Base-by-base conservation (phyloP, 2,888 invertebrate species). In the Erpobdella octoculata region DNA sequence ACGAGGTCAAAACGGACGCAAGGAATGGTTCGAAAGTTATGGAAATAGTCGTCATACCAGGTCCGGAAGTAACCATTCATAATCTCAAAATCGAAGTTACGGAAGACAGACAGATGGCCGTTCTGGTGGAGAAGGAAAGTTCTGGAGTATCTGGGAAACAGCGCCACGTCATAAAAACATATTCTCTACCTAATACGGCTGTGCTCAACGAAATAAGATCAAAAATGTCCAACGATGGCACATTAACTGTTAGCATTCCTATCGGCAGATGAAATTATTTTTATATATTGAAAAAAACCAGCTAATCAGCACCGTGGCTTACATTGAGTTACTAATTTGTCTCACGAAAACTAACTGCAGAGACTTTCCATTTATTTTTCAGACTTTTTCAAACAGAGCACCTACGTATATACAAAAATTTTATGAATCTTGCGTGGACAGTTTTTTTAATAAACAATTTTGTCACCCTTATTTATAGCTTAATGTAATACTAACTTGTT, bases 41-140 rank as follows among this genome's bases (percentile, higher is more conserved):
- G 46, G 76, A 76, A 72, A 75, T 76, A 37, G 65, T 76, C 15
- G 76, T 76, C 12, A 76, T 74, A 53, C 70, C 76, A 6, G 76
- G 75, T 6, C 37, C 70, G n/a, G 74, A 72, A 8, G 38, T 73
- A 61, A 68, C 65, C 28, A 66, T 73, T 4, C 53, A 66, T 18
- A 74, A 76, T 15, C 64, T 76, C n/a, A 62, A 72, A 58, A 73
- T 76, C 12, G 73, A 71, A 46, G 73, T 76, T 5, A 67, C 70
- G n/a, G 74, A 75, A 5, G 74, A 76, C 8, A 69, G 59, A 25
- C 46, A 73, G 59, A 48, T 76, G 65, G 36, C 72, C 21, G 71
- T 76, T 9, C 59, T 36, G 31, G 75, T 74, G 28, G 73, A 74
- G n/a, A 73, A 41, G 33, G n/a, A 31, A 8, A 9, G 31, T 8